Base-by-base conservation (phyloP, 2,797 vertebrate genomes). In the Poecilia picta region DNA sequence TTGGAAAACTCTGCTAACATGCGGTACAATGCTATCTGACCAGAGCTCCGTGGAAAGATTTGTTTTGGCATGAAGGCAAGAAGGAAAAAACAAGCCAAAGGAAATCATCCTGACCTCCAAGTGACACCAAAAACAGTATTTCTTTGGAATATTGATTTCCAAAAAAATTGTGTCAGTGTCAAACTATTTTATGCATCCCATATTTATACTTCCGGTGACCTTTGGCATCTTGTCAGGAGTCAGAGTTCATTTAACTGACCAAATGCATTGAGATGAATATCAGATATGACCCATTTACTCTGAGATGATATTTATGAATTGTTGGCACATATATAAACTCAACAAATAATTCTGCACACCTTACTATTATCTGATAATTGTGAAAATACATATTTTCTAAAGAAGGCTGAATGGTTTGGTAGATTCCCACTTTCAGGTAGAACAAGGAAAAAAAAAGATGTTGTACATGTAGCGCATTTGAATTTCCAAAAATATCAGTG, bases 31-130 rank as follows among this genome's bases (percentile, higher is more conserved):
- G 62, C 43, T 43, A 23, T 12, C 68, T 59, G 43, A 83, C 79
- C 73, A 86, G 81, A 33, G 31, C 64, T 78, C 47, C 2, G 57
- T 71, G 71, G 77, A 87, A 75, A 86, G 72, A 80, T 77, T 86
- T 46, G 53, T 73, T 75, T 72, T 74, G 74, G 47, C 43, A 77
- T 64, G 77, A 51, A 77, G 15, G 62, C 16, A 20, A 73, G 47
- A 45, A 41, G 68, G 41, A 80, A 83, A 84, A 83, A 47, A 36
- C 18, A 55, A 83, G 57, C 15, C 45, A 47, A 33, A 51, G 10
- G 79, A 59, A 6, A 72, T 39, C 68, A 74, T 43, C 49, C 73
- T 80, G 55, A 81, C 12, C 33, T 72, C 72, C 10, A 80, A 76
- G 74, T 73, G 39, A 66, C 45, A 77, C 59, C 82, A 70, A 62